These are phyloP conservation scores for Chloroclysta siterata DNA, from an alignment of 2,888 invertebrate genomes.

Conservation along the genomic window DNA sequence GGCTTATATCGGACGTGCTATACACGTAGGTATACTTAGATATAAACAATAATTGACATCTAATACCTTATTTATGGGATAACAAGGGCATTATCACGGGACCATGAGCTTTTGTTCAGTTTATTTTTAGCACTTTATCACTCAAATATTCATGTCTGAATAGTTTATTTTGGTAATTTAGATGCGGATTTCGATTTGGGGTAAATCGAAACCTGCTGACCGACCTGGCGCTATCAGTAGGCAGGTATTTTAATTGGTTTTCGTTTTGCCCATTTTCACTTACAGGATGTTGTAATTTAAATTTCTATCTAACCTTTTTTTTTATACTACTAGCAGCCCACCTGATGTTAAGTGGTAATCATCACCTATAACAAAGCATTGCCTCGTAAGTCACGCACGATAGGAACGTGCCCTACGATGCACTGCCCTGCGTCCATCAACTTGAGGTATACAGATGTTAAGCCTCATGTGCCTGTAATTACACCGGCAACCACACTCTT, in stretches of 20 bases:
- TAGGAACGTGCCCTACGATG: too few relatives aligned
- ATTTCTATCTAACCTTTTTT: too few relatives aligned
- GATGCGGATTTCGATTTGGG: slow-evolving; percentile 22
- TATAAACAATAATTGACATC: slow-evolving; percentile 33
- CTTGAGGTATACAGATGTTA: too few relatives aligned
- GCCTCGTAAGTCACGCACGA: too few relatives aligned
- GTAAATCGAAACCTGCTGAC: slow-evolving; percentile 4
- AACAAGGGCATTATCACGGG: slow-evolving; percentile 29
- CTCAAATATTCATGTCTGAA: slow-evolving; percentile 29
- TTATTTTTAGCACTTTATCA: slow-evolving; percentile 37
- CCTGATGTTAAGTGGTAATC: too few relatives aligned
- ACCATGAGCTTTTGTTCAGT: slow-evolving; percentile 23
- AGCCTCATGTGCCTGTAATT: too few relatives aligned
- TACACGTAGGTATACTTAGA: slow-evolving; percentile 26
- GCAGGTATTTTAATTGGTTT: slow-evolving; percentile 27
- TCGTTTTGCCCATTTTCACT: neutral
- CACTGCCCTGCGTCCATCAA: too few relatives aligned
- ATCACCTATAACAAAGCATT: too few relatives aligned
- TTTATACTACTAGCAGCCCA: too few relatives aligned
- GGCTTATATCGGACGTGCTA: slow-evolving; percentile 44
- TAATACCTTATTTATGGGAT: slow-evolving; percentile 33
- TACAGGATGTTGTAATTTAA: neutral
- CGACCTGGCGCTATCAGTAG: slow-evolving; percentile 17
- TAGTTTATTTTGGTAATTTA: slow-evolving; percentile 32
- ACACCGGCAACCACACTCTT: too few relatives aligned